A percentile compares a stretch with the other conserved stretches of the same genome.
These are phyloP conservation scores for Steinernema carpocapsae DNA, from an alignment of 2,888 invertebrate genomes.

Conservation along the genomic window DNA sequence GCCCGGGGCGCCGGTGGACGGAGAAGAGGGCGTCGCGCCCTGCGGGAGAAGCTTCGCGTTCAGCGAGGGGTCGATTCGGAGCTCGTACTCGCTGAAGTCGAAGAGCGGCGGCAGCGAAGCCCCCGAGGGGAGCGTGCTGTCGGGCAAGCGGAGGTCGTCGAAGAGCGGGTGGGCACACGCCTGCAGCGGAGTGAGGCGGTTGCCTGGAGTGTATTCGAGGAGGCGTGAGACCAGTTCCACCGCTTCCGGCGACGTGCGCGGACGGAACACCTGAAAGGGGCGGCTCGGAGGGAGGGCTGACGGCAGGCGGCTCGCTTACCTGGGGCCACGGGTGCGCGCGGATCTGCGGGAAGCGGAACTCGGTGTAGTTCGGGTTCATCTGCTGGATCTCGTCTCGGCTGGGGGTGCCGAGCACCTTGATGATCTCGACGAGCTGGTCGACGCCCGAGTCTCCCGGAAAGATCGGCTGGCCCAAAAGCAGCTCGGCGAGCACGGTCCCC, in stretches of 20 bases:
- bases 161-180: slow-evolving; percentile 98
- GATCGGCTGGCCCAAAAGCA: slow-evolving; percentile 95
- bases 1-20: slow-evolving; percentile 18
- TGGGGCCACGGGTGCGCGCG: slow-evolving; percentile 96
- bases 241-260: slow-evolving; percentile 72
- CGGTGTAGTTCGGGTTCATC: slow-evolving; percentile 99
- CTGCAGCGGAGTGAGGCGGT: slow-evolving; percentile 84
- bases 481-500: slow-evolving; percentile 87
- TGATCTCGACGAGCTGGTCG: slow-evolving; percentile 98
- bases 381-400: slow-evolving; percentile 98
- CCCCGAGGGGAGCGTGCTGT: slow-evolving; percentile 84
- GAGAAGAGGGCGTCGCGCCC: slow-evolving; percentile 14
- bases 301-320: too few relatives aligned
- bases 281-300: too few relatives aligned
- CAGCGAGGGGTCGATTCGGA: slow-evolving; percentile 32
- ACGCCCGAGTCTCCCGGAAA: slow-evolving; percentile 95
- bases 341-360: slow-evolving; percentile 99
- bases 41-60: slow-evolving; percentile 24
- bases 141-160: slow-evolving; percentile 92
- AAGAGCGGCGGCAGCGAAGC: slow-evolving; percentile 87
- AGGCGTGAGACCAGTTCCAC: slow-evolving; percentile 78
- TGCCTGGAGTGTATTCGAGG: slow-evolving; percentile 86
- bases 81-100: slow-evolving; percentile 49
- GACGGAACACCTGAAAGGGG: slow-evolving; percentile 71
- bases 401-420: slow-evolving; percentile 97